Evolutionary conservation across 2,113 vertebrate species (phyloP).

Genomic region (Eubucco bourcierii): DNA sequence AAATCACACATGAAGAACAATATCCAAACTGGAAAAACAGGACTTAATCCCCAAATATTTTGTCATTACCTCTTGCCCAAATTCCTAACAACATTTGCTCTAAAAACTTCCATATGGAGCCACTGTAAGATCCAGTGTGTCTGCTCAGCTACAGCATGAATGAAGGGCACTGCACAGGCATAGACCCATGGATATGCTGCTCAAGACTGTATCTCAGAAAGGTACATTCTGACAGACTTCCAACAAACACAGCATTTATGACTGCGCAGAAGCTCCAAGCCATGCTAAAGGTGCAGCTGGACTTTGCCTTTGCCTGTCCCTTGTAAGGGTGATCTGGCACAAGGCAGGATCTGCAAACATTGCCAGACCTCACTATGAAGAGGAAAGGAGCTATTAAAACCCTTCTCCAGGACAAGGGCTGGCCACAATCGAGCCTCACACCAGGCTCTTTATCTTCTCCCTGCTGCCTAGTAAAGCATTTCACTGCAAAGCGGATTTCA

Average conservation of each 20-base stretch:
- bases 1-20: neutral
- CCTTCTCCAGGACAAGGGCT: neutral
- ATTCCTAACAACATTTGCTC: neutral
- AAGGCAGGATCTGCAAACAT: neutral
- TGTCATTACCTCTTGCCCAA: neutral
- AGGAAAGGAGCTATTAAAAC: neutral
- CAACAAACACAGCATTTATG: neutral
- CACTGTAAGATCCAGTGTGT: neutral
- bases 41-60: neutral
- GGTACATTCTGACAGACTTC: neutral
- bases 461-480: neutral
- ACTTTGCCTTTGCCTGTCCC: neutral
- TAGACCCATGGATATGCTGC: fast-evolving
- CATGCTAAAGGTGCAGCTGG: neutral
- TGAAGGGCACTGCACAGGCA: neutral
- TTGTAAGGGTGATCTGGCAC: fast-evolving
- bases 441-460: neutral
- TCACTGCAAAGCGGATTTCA: neutral
- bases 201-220: neutral
- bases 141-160: neutral
- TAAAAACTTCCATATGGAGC: neutral
- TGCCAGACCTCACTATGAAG: neutral
- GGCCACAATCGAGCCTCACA: neutral
- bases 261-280: neutral
- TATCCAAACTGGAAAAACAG: neutral